phyloP scores from a whole-genome alignment of 2,888 invertebrate genomes.

The Nasonia oneida region DNA sequence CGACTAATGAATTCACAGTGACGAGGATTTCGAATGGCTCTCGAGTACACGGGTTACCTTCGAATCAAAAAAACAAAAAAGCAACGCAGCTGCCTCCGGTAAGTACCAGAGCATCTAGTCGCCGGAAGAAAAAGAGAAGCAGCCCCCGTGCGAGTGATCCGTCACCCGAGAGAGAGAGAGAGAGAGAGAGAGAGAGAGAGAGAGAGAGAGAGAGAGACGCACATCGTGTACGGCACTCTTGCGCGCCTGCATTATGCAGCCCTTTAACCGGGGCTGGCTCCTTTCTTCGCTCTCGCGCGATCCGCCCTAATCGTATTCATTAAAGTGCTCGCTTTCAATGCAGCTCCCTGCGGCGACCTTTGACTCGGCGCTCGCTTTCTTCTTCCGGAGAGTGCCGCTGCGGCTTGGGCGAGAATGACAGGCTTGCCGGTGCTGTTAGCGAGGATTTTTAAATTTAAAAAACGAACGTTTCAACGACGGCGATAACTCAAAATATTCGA shows the following conservation, averaged over 20 bases:
- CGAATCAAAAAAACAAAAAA: not conserved
- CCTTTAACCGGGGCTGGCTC: constrained; percentile 17
- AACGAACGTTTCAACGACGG: too few relatives aligned
- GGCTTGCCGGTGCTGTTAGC: not conserved
- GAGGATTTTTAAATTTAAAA: too few relatives aligned
- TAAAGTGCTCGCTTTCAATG: constrained; percentile 9
- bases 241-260: constrained; percentile 29
- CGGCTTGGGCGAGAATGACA: not conserved
- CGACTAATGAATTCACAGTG: too few relatives aligned
- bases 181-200: not conserved
- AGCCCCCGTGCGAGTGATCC: constrained; percentile 35
- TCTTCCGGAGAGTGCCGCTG: not conserved
- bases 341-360: not conserved
- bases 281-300: constrained; percentile 11
- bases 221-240: too few relatives aligned
- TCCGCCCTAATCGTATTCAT: constrained; percentile 46
- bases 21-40: not conserved
- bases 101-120: constrained; percentile 12
- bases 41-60: not conserved
- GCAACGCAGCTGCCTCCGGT: not conserved
- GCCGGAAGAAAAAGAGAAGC: not conserved
- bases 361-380: not conserved
- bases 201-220: not conserved
- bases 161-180: constrained; percentile 31
- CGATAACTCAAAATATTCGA: too few relatives aligned